Evolutionary conservation across 2,888 invertebrate species (phyloP), one percentile per base, ranked within the genome.

Genomic region (Platycheirus rosarum): DNA sequence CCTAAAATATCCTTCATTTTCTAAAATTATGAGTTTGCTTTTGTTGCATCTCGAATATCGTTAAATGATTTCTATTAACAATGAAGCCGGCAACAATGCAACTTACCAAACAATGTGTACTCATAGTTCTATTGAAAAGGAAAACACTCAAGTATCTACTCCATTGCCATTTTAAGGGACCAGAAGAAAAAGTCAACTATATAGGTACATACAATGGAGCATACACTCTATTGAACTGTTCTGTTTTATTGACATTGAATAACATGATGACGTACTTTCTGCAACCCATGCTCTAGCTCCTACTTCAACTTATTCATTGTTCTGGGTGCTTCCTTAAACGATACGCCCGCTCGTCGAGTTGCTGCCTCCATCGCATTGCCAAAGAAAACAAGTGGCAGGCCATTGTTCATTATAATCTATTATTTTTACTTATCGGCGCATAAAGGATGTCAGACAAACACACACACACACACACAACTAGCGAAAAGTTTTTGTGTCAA

Each of bases 341-440:
- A 48, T 53, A 53, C 37, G 42, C 68, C 29, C 16, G 5, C n/a
- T n/a, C n/a, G n/a, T n/a, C n/a, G n/a, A n/a, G n/a, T n/a, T n/a
- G 16, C 51, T 1, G 29, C 37, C 23, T 14, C 14, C 26, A 14
- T n/a, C 8, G 20, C 35, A 37, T 3, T 23, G 18, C 44, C 63
- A 60, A 70, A 57, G 53, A 48, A 55, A 62, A 70, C 70, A 57
- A 73, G 66, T 77, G 77, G 32, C 49, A 77, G 37, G 13, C 68
- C 13, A 77, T 82, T 76, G 76, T 77, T 82, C 57, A 51, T 48
- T 68, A 57, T 49, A 82, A 75, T 77, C 77, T 82, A 77, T 77
- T 82, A 82, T 71, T 82, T 82, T 77, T 63, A 82, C 66, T 71
- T 80, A 76, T 80, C 76, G 73, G 66, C 42, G 57, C 71, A 73